A percentile compares a stretch with the other conserved stretches of the same genome.
Conservation (phyloP, 2,888 invertebrate genomes). For the Choristoneura rosaceana region DNA sequence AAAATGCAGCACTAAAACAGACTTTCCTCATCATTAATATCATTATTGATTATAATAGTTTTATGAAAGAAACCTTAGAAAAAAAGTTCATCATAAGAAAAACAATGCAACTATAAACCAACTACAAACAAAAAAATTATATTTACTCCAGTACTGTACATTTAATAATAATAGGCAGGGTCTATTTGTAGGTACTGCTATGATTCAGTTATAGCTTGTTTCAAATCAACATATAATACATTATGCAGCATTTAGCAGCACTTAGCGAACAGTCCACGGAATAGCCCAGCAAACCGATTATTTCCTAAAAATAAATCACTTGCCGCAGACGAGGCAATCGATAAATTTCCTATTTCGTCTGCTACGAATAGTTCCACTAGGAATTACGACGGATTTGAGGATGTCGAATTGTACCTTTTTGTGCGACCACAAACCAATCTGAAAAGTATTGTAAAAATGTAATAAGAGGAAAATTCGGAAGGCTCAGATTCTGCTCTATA, state of each 20-base stretch:
- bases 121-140: too few species aligned
- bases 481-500: background rate
- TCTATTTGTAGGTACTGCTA: too few species aligned
- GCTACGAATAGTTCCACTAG: conserved; percentile 37
- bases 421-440: conserved; percentile 26
- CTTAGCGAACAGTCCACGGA: background rate
- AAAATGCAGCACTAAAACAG: too few species aligned
- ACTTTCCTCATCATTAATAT: too few species aligned
- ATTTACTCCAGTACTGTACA: too few species aligned
- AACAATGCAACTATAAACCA: too few species aligned
- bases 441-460: conserved; percentile 25
- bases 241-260: background rate
- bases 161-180: too few species aligned
- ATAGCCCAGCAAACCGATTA: conserved; percentile 8
- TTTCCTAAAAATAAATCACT: conserved; percentile 38
- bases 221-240: background rate
- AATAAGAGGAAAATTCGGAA: conserved; percentile 4
- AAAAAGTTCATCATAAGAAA: too few species aligned
- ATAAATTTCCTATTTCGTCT: conserved; percentile 36
- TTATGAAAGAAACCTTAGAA: too few species aligned
- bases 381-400: conserved; percentile 35
- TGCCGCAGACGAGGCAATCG: conserved; percentile 18
- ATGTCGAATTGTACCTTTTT: conserved; percentile 25
- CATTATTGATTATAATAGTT: too few species aligned
- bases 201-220: background rate